phyloP scores from a whole-genome alignment of 2,113 vertebrate genomes.

The Penelope pileata region DNA sequence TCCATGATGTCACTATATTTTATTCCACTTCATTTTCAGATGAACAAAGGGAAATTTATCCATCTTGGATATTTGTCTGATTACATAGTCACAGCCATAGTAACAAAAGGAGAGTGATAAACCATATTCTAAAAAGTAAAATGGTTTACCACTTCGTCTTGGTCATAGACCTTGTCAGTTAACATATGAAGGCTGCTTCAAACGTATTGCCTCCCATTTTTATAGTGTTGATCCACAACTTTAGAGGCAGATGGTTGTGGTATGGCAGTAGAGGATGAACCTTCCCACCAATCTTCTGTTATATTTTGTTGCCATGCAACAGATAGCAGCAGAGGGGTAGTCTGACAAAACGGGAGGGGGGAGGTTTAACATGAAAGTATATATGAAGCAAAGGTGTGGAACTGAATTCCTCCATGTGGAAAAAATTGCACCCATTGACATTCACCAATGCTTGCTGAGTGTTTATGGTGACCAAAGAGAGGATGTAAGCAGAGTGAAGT shows the following conservation, averaged over 20 bases:
- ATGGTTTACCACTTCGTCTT: neutral
- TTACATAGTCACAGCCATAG: neutral
- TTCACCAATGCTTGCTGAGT: neutral
- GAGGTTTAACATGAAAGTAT: too few relatives aligned
- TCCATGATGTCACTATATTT: neutral
- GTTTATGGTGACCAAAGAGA: neutral
- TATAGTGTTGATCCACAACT: neutral
- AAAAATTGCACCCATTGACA: neutral
- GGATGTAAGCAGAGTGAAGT: neutral
- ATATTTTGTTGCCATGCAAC: neutral
- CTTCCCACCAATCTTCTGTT: neutral
- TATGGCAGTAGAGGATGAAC: neutral
- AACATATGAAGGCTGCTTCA: neutral
- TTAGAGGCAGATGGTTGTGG: neutral
- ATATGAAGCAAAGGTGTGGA: neutral
- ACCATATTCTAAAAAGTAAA: neutral
- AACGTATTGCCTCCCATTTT: neutral
- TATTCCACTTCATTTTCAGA: neutral
- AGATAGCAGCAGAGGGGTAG: neutral
- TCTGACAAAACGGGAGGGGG: neutral
- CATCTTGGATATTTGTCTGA: neutral
- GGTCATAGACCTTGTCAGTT: neutral
- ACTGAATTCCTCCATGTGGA: neutral
- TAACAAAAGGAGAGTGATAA: neutral
- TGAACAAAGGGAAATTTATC: neutral